Evolutionary conservation across 2,797 vertebrate species (phyloP), one percentile per base, ranked within the genome.

Genomic region (Myoxocephalus aenaeus): DNA sequence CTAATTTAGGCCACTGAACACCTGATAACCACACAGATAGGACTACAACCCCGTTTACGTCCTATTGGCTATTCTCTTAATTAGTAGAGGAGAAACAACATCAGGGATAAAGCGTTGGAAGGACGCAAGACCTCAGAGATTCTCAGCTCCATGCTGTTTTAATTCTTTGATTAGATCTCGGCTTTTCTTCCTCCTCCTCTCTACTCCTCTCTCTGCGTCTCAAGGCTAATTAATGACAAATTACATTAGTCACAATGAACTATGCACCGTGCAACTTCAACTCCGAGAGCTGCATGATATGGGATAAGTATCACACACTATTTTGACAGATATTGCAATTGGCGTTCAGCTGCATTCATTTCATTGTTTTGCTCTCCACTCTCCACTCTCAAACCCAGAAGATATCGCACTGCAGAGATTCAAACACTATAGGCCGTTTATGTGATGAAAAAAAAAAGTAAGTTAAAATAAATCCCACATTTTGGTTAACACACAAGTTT

Each of bases 141-240:
- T 51, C 78, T 25, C 54, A 68, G 34, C 42, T 77, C 46, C 40
- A 0, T 48, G 32, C 34, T 67, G 69, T 72, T 82, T 76, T 65
- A 50, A 20, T 61, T 63, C 34, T 70, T 77, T 77, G 67, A 74
- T 51, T 81, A 17, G 15, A 75, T 70, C 65, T 76, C 20, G 15
- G 38, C 58, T 69, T 63, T 75, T 3, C 46, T 73, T 75, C 68
- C 56, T 34, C 61, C 54, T 76, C 42, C 32, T 80, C 67, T 65
- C 5, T 3, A 12, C 56, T 73, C 25, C 68, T 51, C 25, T 63
- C 73, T 82, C 63, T 46, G 50, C 76, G 46, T 62, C 75, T 64
- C 38, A 59, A 40, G 66, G 63, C 80, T 82, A 79, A 84, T 84
- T 78, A 59, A 89, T 29, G 66, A 75, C 77, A 80, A 67, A 74